phyloP scores from a whole-genome alignment of 92 coral and sea anemone genomes.

The Chrysogorgia sp. region DNA sequence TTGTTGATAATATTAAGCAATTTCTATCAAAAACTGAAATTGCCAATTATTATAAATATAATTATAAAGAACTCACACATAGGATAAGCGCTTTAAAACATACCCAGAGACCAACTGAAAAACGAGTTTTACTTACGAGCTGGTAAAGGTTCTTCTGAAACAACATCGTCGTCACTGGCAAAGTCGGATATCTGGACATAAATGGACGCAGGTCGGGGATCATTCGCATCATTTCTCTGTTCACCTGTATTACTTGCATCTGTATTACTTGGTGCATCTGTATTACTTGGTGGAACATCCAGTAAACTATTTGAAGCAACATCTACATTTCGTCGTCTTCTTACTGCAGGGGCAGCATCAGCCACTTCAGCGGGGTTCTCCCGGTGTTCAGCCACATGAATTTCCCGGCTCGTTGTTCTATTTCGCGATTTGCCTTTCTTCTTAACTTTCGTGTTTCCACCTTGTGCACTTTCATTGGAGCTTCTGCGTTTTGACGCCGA shows the following conservation, averaged over 20 bases:
- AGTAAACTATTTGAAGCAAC: not conserved
- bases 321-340: constrained; percentile 11
- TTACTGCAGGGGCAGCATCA: not conserved
- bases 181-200: constrained; percentile 43
- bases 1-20: too few relatives aligned
- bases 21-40: too few relatives aligned
- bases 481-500: constrained; percentile 24
- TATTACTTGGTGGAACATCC: not conserved
- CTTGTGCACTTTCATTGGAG: constrained; percentile 10
- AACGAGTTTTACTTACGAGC: constrained; percentile 21
- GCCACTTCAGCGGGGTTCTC: not conserved
- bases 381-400: constrained; percentile 5
- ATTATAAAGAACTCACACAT: too few relatives aligned
- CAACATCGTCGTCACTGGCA: constrained; percentile 41
- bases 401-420: constrained; percentile 6
- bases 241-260: not conserved
- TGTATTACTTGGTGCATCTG: constrained; percentile 6
- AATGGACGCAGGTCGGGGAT: constrained; percentile 29
- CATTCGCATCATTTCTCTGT: not conserved
- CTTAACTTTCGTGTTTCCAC: constrained; percentile 24
- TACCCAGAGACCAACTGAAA: not conserved
- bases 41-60: too few relatives aligned
- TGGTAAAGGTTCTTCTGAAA: constrained; percentile 38
- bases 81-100: not conserved
- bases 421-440: constrained; percentile 24